Base-by-base conservation (phyloP, 2,797 vertebrate species). In the Tangara arthus region DNA sequence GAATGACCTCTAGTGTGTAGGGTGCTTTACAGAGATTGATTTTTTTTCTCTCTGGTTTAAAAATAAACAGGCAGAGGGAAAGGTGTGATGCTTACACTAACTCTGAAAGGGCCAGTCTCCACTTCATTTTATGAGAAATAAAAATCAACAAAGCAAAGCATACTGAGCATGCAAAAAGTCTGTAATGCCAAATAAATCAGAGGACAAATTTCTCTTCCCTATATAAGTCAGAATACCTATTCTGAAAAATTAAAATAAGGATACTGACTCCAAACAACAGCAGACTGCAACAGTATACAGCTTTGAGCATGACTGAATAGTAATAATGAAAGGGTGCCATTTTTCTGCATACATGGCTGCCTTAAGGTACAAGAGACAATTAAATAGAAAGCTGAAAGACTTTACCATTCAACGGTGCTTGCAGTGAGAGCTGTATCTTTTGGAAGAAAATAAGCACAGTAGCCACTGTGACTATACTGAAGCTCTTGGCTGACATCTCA, bases 321-420 rank as follows among this genome's bases (percentile, higher is more conserved):
- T 18, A 63, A 30, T n/a, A 41, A 63, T 68, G 34, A 77, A 72
- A 79, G 85, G 12, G 60, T 78, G n/a, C 4, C 18, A 56, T 17
- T 53, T 70, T 88, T 37, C 77, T 89, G 19, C 46, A 78, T 63
- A 34, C 35, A 47, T n/a, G 68, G 34, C 32, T 84, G 27, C 28
- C 34, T 23, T 65, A 57, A 26, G 13, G 46, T 57, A 65, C 27
- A 47, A 75, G 18, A 59, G 44, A 72, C 34, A 82, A 49, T 57
- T 56, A 71, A 90, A 89, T 17, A 93, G 68, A 82, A 88, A 87
- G 30, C 50, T 66, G 66, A 78, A 95, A 94, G 49, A 63, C 93
- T 91, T 98, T 98, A 98, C 98, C 98, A 65, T 98, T 97, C 84
- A 92, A 46, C 11, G 97, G 94, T 20, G 97, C 96, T 56, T 94